Percentiles rank a stretch among this genome's conserved stretches.
phyloP scores from a whole-genome alignment of 2,888 invertebrate genomes.

The Mallateleia sp. region DNA sequence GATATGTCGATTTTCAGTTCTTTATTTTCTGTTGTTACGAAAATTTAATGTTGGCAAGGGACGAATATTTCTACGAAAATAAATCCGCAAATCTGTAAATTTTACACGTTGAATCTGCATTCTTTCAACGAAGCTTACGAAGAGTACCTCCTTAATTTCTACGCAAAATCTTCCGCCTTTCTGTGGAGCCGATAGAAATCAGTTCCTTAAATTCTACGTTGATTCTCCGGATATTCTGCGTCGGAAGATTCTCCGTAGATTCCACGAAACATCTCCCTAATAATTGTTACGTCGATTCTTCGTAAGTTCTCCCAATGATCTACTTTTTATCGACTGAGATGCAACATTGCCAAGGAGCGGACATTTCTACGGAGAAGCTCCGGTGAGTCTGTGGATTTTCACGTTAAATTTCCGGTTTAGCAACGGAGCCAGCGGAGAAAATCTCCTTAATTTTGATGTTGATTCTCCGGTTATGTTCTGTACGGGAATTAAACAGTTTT shows the following conservation, averaged over 20 bases:
- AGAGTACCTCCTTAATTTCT: conserved; percentile 1
- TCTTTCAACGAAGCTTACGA: background rate
- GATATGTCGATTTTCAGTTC: too few relatives aligned
- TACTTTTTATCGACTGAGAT: conserved; percentile 16
- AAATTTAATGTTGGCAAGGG: background rate
- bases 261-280: background rate
- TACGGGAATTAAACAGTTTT: background rate
- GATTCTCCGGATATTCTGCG: background rate
- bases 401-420: conserved; percentile 10
- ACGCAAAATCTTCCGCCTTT: background rate
- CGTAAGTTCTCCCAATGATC: background rate
- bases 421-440: conserved; percentile 23
- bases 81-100: background rate
- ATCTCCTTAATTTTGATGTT: conserved; percentile 13
- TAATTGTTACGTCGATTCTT: conserved; percentile 17
- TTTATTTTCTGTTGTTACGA: background rate
- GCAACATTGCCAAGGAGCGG: conserved; percentile 20
- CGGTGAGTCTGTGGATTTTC: conserved; percentile 19
- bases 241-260: conserved; percentile 21
- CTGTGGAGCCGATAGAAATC: background rate
- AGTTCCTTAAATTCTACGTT: conserved; percentile 9
- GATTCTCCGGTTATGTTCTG: conserved; percentile 19
- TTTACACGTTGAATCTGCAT: background rate
- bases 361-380: conserved; percentile 21
- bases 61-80: background rate